Evolutionary conservation across 2,797 vertebrate species (phyloP).

Genomic region (Smutsia gigantea): DNA sequence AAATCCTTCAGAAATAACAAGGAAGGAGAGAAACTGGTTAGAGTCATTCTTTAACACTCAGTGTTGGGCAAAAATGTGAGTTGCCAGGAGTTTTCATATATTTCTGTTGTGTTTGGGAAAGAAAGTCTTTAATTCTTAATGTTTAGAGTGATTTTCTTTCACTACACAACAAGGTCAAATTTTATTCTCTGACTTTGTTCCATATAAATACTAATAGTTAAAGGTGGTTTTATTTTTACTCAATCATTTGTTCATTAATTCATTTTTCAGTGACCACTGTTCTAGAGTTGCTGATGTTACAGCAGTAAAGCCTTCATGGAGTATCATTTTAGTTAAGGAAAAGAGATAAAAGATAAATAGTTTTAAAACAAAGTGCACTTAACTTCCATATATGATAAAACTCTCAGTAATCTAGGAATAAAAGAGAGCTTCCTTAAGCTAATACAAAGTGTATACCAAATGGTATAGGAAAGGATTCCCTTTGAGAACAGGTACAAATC

Average conservation of each 20-base stretch:
- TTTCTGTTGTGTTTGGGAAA: neutral
- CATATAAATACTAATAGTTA: neutral
- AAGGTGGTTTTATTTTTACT: conserved; percentile 33
- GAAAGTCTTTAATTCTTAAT: neutral
- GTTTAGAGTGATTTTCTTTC: neutral
- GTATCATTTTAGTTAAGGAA: neutral
- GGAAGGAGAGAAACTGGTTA: neutral
- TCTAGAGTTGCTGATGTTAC: neutral
- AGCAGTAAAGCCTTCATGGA: neutral
- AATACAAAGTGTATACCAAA: neutral
- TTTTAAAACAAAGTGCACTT: neutral
- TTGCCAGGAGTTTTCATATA: neutral
- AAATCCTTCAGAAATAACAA: neutral
- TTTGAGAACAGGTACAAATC: neutral
- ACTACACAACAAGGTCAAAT: neutral
- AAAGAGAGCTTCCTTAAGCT: neutral
- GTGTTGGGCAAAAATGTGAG: neutral
- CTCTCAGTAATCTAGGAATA: neutral
- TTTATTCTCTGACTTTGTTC: conserved; percentile 11
- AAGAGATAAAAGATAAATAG: neutral
- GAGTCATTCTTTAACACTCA: neutral
- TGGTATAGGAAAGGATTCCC: neutral
- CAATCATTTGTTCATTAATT: neutral
- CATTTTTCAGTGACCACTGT: neutral
- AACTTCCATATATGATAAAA: neutral